Evolutionary conservation across 2,888 invertebrate genomes (phyloP).

Genomic region (Athetis lepigone): DNA sequence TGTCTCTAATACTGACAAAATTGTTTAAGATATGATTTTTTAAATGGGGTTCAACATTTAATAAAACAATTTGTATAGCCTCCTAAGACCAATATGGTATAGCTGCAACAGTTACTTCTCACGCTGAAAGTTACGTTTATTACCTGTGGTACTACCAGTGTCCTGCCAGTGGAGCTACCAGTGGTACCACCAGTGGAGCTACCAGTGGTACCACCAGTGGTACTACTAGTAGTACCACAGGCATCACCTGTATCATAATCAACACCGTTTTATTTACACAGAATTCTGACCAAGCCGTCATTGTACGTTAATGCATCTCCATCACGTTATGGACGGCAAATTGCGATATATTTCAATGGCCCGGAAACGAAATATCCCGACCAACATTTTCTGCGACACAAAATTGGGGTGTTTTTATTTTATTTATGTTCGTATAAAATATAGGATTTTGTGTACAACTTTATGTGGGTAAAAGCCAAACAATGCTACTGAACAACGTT

Average conservation of each 20-base stretch:
- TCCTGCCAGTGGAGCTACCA: too few relatives aligned
- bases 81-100: too few relatives aligned
- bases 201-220: too few relatives aligned
- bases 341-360: conserved; percentile 8
- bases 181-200: too few relatives aligned
- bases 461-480: neutral
- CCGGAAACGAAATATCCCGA: conserved; percentile 15
- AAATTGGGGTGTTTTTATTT: neutral
- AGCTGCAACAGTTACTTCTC: too few relatives aligned
- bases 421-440: neutral
- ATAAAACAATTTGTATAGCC: too few relatives aligned
- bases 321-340: conserved; percentile 13
- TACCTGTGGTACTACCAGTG: too few relatives aligned
- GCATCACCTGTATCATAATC: neutral
- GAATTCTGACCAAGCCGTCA: neutral
- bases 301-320: conserved; percentile 15
- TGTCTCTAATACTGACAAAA: too few relatives aligned
- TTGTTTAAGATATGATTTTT: too few relatives aligned
- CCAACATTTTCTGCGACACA: neutral
- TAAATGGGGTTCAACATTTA: too few relatives aligned
- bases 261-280: conserved; percentile 23
- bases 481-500: conserved; percentile 18
- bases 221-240: too few relatives aligned
- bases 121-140: too few relatives aligned
- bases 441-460: neutral